Conservation (phyloP, 2,113 vertebrate species). For the Aspiorhynchus laticeps region DNA sequence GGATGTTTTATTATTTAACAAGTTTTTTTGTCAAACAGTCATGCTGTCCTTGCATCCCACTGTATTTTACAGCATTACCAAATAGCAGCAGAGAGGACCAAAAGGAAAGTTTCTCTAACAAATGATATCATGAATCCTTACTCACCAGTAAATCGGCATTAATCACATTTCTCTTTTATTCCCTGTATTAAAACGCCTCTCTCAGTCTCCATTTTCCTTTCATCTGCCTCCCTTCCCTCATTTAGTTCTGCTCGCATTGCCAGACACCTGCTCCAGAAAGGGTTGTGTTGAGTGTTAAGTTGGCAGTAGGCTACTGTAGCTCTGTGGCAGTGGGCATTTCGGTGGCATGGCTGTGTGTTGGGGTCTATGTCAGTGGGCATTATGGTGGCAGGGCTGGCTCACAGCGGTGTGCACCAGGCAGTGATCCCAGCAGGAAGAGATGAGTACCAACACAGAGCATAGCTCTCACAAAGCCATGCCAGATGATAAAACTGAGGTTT, state of each 20-base stretch:
- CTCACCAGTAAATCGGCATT: constrained; percentile 35
- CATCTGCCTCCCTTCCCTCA: constrained; percentile 30
- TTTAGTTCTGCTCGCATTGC: constrained; percentile 15
- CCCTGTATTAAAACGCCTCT: constrained; percentile 40
- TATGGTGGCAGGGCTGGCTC: constrained; percentile 45
- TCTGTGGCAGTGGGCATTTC: constrained; percentile 36
- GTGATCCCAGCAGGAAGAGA: constrained; percentile 46
- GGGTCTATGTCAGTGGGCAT: constrained; percentile 36
- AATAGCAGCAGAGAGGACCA: not conserved
- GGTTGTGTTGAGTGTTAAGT: constrained; percentile 47
- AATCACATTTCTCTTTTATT: constrained; percentile 41
- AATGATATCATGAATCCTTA: constrained; percentile 16
- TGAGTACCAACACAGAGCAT: constrained; percentile 31
- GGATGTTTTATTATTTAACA: not conserved
- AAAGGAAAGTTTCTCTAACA: not conserved
- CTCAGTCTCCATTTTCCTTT: constrained; percentile 32
- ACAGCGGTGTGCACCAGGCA: constrained; percentile 33
- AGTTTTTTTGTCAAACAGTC: not conserved
- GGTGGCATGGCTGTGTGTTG: constrained; percentile 33
- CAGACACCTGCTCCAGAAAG: constrained; percentile 61
- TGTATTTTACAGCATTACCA: not conserved
- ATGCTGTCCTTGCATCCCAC: not conserved
- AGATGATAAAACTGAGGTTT: constrained; percentile 37
- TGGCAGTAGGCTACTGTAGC: constrained; percentile 38
- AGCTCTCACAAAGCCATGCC: constrained; percentile 23